Conservation (phyloP, 2,888 invertebrate species). For the Acronicta psi region DNA sequence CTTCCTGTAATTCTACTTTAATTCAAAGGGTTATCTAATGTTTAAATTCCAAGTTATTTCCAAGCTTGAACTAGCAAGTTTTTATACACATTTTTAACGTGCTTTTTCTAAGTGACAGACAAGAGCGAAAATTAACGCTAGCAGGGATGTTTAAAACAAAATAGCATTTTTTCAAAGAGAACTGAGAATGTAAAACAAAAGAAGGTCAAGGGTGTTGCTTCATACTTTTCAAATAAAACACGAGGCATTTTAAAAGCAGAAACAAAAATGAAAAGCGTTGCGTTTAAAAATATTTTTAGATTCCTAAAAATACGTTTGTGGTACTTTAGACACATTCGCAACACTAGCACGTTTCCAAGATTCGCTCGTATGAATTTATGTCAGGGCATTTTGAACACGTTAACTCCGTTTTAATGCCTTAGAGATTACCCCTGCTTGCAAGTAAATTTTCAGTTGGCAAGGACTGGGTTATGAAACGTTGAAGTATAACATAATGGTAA, state of each 20-base stretch:
- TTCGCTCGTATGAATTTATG: slow-evolving; percentile 34
- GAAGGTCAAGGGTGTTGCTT: slow-evolving; percentile 40
- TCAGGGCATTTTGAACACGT: slow-evolving; percentile 30
- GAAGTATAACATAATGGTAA: slow-evolving; percentile 4
- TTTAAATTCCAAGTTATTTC: too few species aligned
- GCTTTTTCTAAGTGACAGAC: slow-evolving; percentile 13
- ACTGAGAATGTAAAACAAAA: slow-evolving; percentile 35
- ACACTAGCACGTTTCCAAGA: slow-evolving; percentile 15
- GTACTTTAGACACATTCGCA: slow-evolving; percentile 16
- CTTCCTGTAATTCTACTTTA: slow-evolving; percentile 5
- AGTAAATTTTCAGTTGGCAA: slow-evolving; percentile 34
- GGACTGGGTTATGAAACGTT: slow-evolving; percentile 21
- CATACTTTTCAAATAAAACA: slow-evolving; percentile 37
- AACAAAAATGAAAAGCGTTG: slow-evolving; percentile 8
- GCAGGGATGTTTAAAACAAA: slow-evolving; percentile 35
- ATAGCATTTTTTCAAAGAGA: slow-evolving; percentile 34
- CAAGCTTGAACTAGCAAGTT: too few species aligned
- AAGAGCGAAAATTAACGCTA: slow-evolving; percentile 42
- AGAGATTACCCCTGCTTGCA: slow-evolving; percentile 34
- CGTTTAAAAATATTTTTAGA: not conserved
- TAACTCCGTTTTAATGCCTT: slow-evolving; percentile 46
- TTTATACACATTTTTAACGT: not conserved
- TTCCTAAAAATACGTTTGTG: not conserved
- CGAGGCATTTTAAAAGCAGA: slow-evolving; percentile 20
- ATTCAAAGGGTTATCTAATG: slow-evolving; percentile 27